These are phyloP conservation scores for Mastacembelus armatus DNA, from an alignment of 2,797 vertebrate genomes.

Conservation along the genomic window DNA sequence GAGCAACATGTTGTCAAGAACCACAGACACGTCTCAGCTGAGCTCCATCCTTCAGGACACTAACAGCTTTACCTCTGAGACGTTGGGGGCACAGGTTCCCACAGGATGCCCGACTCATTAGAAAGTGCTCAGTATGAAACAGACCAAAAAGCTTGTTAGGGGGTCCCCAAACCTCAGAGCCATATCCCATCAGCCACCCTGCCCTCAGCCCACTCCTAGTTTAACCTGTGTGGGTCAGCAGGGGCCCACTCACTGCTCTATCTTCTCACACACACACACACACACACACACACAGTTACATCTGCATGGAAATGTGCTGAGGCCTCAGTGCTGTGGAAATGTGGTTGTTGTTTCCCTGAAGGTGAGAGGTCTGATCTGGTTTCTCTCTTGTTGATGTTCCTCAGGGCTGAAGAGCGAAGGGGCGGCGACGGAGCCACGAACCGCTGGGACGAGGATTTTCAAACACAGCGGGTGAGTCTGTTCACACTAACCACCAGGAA, in stretches of 20 bases:
- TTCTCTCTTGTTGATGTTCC: background rate
- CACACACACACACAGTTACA: background rate
- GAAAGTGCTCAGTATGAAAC: background rate
- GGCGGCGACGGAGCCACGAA: too few relatives aligned
- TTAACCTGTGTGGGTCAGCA: background rate
- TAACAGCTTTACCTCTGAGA: background rate
- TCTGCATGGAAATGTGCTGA: background rate
- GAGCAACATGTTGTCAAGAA: background rate
- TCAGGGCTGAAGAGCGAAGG: background rate
- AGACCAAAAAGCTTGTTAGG: background rate
- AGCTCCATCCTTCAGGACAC: constrained; percentile 4
- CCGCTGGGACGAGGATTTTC: background rate
- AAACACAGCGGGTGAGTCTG: background rate
- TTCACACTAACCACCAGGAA: background rate
- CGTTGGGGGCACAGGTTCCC: constrained; percentile 8
- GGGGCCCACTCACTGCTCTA: background rate
- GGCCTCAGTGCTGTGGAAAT: too few relatives aligned
- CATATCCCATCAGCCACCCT: background rate
- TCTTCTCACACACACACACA: background rate
- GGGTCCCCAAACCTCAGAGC: background rate
- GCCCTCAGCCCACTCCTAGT: background rate
- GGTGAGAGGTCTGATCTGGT: background rate
- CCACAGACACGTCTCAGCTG: background rate
- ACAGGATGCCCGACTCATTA: constrained; percentile 13
- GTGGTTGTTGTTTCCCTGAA: too few relatives aligned